phyloP scores from a whole-genome alignment of 2,113 vertebrate species.

The Sterna hirundo region DNA sequence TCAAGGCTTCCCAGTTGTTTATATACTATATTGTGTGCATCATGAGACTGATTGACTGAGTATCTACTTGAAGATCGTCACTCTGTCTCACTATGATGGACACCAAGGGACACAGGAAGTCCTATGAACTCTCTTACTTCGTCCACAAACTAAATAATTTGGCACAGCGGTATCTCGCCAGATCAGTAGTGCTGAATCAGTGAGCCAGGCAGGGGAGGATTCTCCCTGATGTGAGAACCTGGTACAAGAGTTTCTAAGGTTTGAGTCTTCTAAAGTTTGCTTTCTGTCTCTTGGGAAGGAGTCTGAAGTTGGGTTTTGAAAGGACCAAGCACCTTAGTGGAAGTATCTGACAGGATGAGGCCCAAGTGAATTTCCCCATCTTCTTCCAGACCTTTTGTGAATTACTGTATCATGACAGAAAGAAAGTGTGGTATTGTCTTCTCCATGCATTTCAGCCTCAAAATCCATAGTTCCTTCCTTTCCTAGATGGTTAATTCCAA shows the following conservation, averaged over 20 bases:
- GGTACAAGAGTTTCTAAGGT: not conserved
- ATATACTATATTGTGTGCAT: not conserved
- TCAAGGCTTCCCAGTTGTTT: not conserved
- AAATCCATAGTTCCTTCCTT: not conserved
- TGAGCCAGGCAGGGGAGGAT: not conserved
- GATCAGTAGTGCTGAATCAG: not conserved
- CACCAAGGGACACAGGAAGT: not conserved
- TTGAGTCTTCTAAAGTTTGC: not conserved
- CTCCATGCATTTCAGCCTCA: not conserved
- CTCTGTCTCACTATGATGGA: not conserved
- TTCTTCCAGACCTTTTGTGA: not conserved
- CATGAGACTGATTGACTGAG: rapidly evolving
- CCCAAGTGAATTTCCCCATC: not conserved
- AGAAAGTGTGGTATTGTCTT: not conserved
- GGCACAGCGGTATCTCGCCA: not conserved
- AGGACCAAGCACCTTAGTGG: not conserved
- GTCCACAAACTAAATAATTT: not conserved
- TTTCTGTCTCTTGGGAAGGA: not conserved
- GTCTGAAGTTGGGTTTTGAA: not conserved
- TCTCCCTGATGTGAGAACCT: not conserved
- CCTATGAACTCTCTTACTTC: not conserved
- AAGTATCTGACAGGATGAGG: not conserved
- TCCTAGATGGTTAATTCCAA: not conserved
- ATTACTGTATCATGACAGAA: not conserved
- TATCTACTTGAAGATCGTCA: not conserved